Conservation (phyloP, 2,113 vertebrate genomes). For the Antigone vipio region DNA sequence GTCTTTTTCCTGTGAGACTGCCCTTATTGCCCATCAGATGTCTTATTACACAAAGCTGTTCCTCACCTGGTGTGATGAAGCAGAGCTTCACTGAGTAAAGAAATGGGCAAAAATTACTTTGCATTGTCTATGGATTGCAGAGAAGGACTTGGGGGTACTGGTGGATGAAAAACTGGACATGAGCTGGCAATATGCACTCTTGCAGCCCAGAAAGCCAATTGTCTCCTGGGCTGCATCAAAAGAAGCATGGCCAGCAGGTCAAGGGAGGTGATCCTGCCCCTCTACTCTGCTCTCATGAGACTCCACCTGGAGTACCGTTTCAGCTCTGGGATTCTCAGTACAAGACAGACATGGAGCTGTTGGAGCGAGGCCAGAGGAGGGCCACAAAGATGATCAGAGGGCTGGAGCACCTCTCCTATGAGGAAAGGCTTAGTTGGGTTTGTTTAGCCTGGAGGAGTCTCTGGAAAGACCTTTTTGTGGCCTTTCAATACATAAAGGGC, state of each 20-base stretch:
- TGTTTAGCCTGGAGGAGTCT: background rate
- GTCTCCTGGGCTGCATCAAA: background rate
- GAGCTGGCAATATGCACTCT: background rate
- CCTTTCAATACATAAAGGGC: background rate
- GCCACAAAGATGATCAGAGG: background rate
- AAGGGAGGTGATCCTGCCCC: background rate
- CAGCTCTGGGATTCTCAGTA: background rate
- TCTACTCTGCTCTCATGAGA: background rate
- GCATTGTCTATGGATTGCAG: background rate
- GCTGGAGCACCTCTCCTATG: accelerated
- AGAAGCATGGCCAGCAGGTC: accelerated
- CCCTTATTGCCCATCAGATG: background rate
- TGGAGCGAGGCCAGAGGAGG: background rate
- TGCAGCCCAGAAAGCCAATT: accelerated
- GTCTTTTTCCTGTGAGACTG: background rate
- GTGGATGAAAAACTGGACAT: background rate
- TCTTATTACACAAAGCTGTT: background rate
- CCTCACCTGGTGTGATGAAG: background rate
- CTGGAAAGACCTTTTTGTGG: accelerated
- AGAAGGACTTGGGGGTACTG: background rate
- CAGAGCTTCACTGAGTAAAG: background rate
- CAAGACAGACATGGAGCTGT: background rate
- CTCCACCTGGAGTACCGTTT: background rate
- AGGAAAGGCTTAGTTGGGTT: background rate
- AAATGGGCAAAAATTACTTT: background rate